These are phyloP conservation scores for Monomorium pharaonis DNA, from an alignment of 1,140 invertebrate species.

Conservation along the genomic window DNA sequence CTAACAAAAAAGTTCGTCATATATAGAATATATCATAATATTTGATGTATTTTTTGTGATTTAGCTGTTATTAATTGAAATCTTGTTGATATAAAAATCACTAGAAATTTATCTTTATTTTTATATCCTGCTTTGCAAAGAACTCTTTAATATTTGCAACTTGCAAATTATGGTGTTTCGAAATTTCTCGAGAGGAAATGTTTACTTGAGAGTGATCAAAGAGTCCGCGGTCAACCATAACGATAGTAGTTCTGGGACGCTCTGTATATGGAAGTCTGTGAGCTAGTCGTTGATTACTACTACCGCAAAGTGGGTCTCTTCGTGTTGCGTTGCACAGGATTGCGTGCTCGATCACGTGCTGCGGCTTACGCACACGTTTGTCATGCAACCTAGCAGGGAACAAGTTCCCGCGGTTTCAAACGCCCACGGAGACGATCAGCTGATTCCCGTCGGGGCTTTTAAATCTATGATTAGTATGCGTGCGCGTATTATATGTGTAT, in stretches of 20 bases:
- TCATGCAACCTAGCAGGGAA: constrained; percentile 41
- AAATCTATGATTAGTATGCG: constrained; percentile 7
- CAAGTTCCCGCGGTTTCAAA: constrained; percentile 50
- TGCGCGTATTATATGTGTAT: neutral
- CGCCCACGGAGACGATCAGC: constrained; percentile 57
- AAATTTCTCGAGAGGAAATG: neutral
- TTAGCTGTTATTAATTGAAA: neutral
- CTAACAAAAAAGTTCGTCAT: too few species aligned
- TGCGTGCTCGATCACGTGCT: constrained; percentile 66
- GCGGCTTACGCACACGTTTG: constrained; percentile 64
- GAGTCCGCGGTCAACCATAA: constrained; percentile 2
- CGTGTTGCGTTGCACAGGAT: constrained; percentile 44
- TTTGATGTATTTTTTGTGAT: neutral
- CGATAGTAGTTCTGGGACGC: constrained; percentile 3
- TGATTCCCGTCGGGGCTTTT: constrained; percentile 58
- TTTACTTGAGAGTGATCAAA: neutral
- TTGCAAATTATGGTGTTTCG: neutral
- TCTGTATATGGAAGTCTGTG: constrained; percentile 30
- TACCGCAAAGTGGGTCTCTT: constrained; percentile 38
- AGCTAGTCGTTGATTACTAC: constrained; percentile 24
- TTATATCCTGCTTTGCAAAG: neutral
- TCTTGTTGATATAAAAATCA: neutral
- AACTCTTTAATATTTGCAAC: neutral
- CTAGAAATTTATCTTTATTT: neutral
- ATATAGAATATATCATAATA: neutral